phyloP scores from a whole-genome alignment of 1,140 invertebrate species.

The Drosophila murphyi region DNA sequence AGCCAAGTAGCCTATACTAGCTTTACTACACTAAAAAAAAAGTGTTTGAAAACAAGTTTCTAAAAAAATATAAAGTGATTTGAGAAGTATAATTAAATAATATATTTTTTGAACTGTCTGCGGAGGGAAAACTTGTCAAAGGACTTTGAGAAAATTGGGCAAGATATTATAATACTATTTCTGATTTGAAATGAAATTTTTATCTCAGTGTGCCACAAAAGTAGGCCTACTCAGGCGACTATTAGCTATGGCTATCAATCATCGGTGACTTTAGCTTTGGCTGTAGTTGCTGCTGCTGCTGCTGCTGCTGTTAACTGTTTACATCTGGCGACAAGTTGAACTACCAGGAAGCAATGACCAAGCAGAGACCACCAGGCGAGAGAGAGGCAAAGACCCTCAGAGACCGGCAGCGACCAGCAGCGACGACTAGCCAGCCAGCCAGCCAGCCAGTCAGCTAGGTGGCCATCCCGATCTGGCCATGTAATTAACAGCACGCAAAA shows the following conservation, averaged over 20 bases:
- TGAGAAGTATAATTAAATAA: too few relatives aligned
- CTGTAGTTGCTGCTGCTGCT: constrained; percentile 7
- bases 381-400: constrained; percentile 63
- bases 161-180: too few relatives aligned
- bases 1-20: constrained; percentile 1
- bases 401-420: constrained; percentile 52
- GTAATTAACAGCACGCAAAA: constrained; percentile 83
- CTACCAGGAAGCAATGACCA: constrained; percentile 80
- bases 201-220: not conserved
- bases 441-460: not conserved
- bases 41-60: not conserved
- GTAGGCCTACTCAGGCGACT: not conserved
- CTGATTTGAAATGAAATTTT: not conserved
- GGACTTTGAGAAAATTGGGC: too few relatives aligned
- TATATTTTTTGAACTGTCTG: not conserved
- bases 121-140: not conserved
- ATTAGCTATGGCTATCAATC: constrained; percentile 71
- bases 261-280: constrained; percentile 34
- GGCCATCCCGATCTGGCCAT: constrained; percentile 44
- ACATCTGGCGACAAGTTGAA: constrained; percentile 72
- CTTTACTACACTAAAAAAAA: not conserved
- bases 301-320: constrained; percentile 63
- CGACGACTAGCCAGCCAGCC: constrained; percentile 47
- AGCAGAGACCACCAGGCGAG: constrained; percentile 73
- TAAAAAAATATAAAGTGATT: not conserved